Conservation (phyloP, 1,140 invertebrate species). For the Achroia grisella region DNA sequence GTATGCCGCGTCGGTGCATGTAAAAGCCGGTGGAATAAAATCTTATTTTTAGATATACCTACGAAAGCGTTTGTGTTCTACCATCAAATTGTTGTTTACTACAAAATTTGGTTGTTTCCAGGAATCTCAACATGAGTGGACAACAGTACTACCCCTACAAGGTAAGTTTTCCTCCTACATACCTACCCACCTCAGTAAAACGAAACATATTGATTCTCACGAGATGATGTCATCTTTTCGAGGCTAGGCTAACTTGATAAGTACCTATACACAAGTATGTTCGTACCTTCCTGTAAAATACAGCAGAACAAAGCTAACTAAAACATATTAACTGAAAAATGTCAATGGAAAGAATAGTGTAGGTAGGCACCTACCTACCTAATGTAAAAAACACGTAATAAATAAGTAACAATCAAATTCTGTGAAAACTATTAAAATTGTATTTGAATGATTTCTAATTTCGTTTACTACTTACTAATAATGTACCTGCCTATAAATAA, state of each 20-base stretch:
- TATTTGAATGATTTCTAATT: too few species aligned
- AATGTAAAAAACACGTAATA: too few species aligned
- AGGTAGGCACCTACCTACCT: constrained; percentile 4
- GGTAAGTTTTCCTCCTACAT: constrained; percentile 64
- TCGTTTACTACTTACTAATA: too few species aligned
- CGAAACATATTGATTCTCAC: constrained; percentile 49
- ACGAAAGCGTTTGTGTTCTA: constrained; percentile 22
- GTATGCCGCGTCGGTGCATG: neutral
- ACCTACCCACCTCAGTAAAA: constrained; percentile 11
- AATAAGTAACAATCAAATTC: too few species aligned
- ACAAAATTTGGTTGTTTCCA: constrained; percentile 39
- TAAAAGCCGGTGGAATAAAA: constrained; percentile 50
- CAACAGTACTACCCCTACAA: constrained; percentile 73
- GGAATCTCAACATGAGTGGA: constrained; percentile 63
- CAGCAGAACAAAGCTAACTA: too few species aligned
- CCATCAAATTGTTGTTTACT: constrained; percentile 16
- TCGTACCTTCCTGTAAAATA: too few species aligned
- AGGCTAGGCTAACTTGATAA: constrained; percentile 20
- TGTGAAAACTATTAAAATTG: neutral
- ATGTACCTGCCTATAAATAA: too few species aligned
- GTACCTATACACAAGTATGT: too few species aligned
- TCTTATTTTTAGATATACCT: constrained; percentile 48
- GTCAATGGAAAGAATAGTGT: too few species aligned
- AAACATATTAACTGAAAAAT: too few species aligned
- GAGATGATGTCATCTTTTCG: constrained; percentile 66